phyloP scores from a whole-genome alignment of 1,140 invertebrate species.

The Dendrolimus punctatus region DNA sequence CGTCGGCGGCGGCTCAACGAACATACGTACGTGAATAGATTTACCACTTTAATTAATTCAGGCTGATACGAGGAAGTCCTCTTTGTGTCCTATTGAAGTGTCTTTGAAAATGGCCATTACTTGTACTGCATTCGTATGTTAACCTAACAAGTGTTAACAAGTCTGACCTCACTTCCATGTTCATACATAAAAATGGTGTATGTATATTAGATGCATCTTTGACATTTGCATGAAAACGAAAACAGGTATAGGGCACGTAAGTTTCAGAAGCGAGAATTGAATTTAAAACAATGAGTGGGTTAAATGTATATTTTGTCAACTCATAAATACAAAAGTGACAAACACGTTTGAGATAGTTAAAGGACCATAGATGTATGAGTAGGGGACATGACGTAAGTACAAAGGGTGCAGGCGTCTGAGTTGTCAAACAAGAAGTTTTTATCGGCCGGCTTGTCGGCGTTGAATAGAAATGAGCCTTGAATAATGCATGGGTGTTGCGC shows the following conservation, averaged over 20 bases:
- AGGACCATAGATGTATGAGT: conserved; percentile 18
- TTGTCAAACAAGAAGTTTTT: conserved; percentile 70
- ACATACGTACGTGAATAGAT: too few species aligned
- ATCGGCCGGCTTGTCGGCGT: conserved; percentile 60
- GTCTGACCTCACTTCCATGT: conserved; percentile 12
- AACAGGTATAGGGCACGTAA: background rate
- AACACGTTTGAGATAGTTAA: conserved; percentile 24
- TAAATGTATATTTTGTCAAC: conserved; percentile 2
- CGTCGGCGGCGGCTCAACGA: too few species aligned
- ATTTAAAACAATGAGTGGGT: background rate
- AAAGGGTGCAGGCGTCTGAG: conserved; percentile 64
- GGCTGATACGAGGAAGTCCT: too few species aligned
- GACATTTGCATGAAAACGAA: background rate
- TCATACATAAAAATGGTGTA: background rate
- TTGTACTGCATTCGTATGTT: too few species aligned
- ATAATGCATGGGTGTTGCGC: conserved; percentile 54
- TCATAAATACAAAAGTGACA: conserved; percentile 19
- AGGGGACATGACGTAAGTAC: conserved; percentile 53
- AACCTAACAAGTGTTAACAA: conserved; percentile 1
- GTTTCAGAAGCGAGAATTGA: background rate
- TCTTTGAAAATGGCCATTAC: too few species aligned
- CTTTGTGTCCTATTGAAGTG: too few species aligned
- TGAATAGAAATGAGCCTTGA: conserved; percentile 67
- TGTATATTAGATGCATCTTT: too few species aligned
- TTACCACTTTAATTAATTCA: too few species aligned